Conservation (phyloP, 2,797 vertebrate genomes). For the Chloroceryle amazona region DNA sequence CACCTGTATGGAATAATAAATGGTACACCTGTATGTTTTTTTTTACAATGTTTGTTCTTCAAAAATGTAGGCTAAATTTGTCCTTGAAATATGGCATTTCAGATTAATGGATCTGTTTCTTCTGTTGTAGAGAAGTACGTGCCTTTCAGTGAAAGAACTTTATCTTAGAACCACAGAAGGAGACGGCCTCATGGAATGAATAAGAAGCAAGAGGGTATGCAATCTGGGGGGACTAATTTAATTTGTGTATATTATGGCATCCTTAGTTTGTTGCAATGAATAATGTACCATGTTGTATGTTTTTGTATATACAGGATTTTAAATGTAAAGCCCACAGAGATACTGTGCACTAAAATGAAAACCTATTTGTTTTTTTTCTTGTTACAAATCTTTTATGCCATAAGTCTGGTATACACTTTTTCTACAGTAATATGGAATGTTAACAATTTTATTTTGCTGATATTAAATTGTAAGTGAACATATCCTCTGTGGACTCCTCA, state of each 20-base stretch:
- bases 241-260: constrained; percentile 65
- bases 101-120: constrained; percentile 45
- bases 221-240: constrained; percentile 42
- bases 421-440: constrained; percentile 38
- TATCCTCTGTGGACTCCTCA: constrained; percentile 18
- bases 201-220: constrained; percentile 68
- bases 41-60: neutral
- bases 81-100: neutral
- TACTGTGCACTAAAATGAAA: constrained; percentile 38
- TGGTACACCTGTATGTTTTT: neutral
- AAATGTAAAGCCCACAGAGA: constrained; percentile 5
- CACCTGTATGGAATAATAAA: neutral
- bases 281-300: constrained; percentile 62
- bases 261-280: constrained; percentile 72
- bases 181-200: constrained; percentile 72
- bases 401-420: constrained; percentile 45
- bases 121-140: constrained; percentile 81
- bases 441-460: neutral
- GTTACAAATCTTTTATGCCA: constrained; percentile 36
- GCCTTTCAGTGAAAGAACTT: constrained; percentile 80
- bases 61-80: neutral
- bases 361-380: constrained; percentile 65
- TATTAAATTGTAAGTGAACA: constrained; percentile 42
- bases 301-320: constrained; percentile 70
- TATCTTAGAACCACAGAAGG: constrained; percentile 73